Evolutionary conservation across 2,797 vertebrate species (phyloP), one percentile per base, ranked within the genome.

Genomic region (Acrocephalus scirpaceus): DNA sequence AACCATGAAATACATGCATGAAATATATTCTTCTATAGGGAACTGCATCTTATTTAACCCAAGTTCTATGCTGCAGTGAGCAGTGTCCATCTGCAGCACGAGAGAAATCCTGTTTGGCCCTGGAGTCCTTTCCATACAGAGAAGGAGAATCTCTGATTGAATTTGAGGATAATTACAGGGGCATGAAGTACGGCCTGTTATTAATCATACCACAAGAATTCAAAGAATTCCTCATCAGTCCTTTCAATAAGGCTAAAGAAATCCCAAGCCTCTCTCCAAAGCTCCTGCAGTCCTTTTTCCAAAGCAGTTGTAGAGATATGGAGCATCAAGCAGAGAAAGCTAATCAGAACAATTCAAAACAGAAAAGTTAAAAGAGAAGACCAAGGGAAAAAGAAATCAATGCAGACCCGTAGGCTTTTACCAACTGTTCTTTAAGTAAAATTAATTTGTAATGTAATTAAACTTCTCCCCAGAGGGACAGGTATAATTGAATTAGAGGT

Each of bases 381-480:
- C 84, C 70, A 54, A 61, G 57, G 88, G 76, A 62, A 83, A 61
- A 92, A 93, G 74, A 89, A 96, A 96, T 88, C 94, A 93, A 53
- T 92, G 79, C 81, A 93, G 73, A 90, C 90, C 94, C 15, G 10
- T 26, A 86, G 92, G 91, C 73, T 96, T 94, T 91, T 91, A 93
- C 86, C 76, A 85, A 83, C 65, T 8, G 27, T 93, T 96, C 90
- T 90, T 78, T 91, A 91, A 93, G 56, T 82, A 86, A 95, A 97
- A 94, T 92, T 96, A 93, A 96, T 97, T 95, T 90, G 78, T 88
- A 97, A 96, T 75, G 57, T 96, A 97, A 96, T 97, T 94, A 97
- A 95, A 92, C 29, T 83, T 83, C 51, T 93, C 81, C 92, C 92
- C 14, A 22, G 95, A 94, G 94, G 93, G 80, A 95, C 80, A 92